Conservation (phyloP, 2,797 vertebrate species). For the Tympanoctomys barrerae region DNA sequence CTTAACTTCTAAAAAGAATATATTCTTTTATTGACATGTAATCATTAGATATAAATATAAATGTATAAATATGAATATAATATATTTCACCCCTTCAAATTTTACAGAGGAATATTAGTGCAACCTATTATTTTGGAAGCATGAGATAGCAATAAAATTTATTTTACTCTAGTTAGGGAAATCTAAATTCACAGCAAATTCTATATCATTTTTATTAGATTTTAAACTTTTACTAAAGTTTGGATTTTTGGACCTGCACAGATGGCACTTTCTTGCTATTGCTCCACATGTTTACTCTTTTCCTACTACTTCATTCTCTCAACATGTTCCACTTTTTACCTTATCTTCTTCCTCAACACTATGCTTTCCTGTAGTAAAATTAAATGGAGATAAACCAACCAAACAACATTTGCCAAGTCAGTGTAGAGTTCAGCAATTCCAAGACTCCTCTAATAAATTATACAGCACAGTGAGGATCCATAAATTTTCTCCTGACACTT, state of each 20-base stretch:
- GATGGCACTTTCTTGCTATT: not conserved
- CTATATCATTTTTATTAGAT: not conserved
- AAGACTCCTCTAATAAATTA: not conserved
- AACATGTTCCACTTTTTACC: not conserved
- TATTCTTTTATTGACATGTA: not conserved
- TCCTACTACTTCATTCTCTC: not conserved
- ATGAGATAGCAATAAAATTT: not conserved
- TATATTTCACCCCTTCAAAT: not conserved
- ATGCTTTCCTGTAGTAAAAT: not conserved
- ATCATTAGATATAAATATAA: not conserved
- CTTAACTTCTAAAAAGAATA: not conserved
- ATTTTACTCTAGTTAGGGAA: not conserved
- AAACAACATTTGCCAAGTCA: not conserved
- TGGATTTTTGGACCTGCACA: not conserved
- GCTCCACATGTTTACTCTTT: not conserved
- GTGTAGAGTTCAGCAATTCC: not conserved
- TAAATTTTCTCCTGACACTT: constrained; percentile 18
- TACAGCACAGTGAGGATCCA: not conserved
- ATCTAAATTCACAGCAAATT: not conserved
- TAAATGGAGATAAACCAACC: not conserved
- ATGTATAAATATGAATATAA: not conserved
- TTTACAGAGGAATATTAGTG: not conserved
- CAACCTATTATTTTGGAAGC: not conserved
- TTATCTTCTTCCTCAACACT: not conserved
- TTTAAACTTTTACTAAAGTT: not conserved